Evolutionary conservation across 2,888 invertebrate genomes (phyloP).

Genomic region (Troilus luridus): DNA sequence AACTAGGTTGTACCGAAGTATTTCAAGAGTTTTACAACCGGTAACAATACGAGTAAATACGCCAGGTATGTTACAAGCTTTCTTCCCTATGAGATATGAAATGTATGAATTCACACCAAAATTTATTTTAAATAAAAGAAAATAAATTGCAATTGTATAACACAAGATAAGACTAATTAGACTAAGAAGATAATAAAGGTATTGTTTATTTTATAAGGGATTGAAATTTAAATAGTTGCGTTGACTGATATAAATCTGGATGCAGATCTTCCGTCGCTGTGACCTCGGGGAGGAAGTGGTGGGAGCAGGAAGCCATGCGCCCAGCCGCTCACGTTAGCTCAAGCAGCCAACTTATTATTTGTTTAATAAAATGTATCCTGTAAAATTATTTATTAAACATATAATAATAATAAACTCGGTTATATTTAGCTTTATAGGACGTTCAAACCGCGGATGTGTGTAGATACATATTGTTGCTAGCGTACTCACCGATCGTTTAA

Average conservation of each 20-base stretch:
- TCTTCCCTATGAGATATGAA: too few relatives aligned
- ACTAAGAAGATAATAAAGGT: neutral
- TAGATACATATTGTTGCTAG: neutral
- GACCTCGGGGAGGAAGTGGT: slow-evolving; percentile 9
- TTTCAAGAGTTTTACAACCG: too few relatives aligned
- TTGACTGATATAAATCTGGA: neutral
- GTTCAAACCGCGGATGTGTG: too few relatives aligned
- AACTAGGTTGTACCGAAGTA: too few relatives aligned
- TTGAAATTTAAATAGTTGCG: neutral
- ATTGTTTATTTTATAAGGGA: neutral
- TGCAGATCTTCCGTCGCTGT: slow-evolving; percentile 29
- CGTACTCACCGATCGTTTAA: too few relatives aligned
- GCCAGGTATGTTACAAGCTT: too few relatives aligned
- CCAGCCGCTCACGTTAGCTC: neutral
- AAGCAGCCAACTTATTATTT: neutral
- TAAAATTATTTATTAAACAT: neutral
- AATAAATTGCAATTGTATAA: too few relatives aligned
- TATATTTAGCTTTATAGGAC: too few relatives aligned
- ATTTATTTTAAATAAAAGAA: too few relatives aligned
- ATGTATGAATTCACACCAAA: too few relatives aligned
- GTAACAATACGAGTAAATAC: too few relatives aligned
- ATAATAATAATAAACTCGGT: neutral
- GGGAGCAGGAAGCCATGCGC: neutral
- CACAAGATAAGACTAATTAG: too few relatives aligned
- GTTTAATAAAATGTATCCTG: neutral